Base-by-base conservation (phyloP, 2,797 vertebrate genomes). In the Anisognathus igniventris region DNA sequence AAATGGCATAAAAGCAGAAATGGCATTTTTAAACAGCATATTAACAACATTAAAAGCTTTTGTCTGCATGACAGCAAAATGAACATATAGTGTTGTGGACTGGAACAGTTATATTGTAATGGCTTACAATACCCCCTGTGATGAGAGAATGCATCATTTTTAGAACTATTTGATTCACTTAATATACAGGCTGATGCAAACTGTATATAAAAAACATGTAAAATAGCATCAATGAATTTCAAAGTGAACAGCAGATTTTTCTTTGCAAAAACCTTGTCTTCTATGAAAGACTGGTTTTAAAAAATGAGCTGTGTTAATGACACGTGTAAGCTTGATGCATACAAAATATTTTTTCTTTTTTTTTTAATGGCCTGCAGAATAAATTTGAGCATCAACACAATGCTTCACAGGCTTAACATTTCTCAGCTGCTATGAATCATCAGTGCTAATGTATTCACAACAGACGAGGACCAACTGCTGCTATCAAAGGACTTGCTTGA, bases 401-500 rank as follows among this genome's bases (percentile, higher is more conserved):
- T 98, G 98, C 98, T 99, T 98, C 98, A 98, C 98, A 98, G 98
- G 97, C 98, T 98, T 98, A 98, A 98, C 98, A 98, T 98, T 98
- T 98, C 98, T 98, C 97, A 98, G 98, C 98, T 97, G 98, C 97
- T 97, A 98, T 98, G 98, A 99, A 98, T 98, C 98, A 99, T 98
- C 98, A 98, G 98, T 97, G 98, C 98, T 99, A 99, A 99, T 99
- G 98, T 99, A 99, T 99, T 99, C 99, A 99, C 98, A 99, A 99
- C 99, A 99, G 99, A 98, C 98, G 98, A 98, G 98, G 99, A 99
- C 99, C 99, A 99, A 99, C 99, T 99, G 98, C 98, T 99, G 99
- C 99, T 99, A 99, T 99, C 99, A 99, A 99, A 99, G 99, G 99
- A 99, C 99, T 99, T 99, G 99, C 99, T 99, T 99, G 99, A 99